Conservation (phyloP, 2,888 invertebrate genomes). For the Eutolmus rufibarbis region DNA sequence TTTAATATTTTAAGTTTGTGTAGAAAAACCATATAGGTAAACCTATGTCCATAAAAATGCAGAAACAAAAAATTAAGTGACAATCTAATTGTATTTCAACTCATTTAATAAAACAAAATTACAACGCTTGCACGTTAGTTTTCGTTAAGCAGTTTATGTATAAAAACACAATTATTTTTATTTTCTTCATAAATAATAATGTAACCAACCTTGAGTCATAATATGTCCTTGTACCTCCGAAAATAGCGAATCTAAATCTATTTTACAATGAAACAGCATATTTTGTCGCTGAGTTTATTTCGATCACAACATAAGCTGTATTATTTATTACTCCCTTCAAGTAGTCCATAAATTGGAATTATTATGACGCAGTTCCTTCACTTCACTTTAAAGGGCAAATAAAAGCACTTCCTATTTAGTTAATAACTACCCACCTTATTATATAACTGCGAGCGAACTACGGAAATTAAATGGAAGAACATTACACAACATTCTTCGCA, state of each 20-base stretch:
- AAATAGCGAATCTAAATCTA: not conserved
- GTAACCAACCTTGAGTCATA: not conserved
- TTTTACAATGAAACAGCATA: not conserved
- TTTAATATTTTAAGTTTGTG: too few species aligned
- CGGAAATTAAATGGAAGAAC: not conserved
- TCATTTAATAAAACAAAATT: too few species aligned
- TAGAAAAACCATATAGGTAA: too few species aligned
- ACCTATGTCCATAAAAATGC: too few species aligned
- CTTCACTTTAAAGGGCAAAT: not conserved
- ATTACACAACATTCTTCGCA: not conserved
- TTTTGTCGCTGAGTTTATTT: not conserved
- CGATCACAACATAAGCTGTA: not conserved
- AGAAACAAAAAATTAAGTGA: too few species aligned
- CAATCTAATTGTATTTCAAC: too few species aligned
- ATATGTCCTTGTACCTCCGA: not conserved
- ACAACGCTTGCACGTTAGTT: too few species aligned
- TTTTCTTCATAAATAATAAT: too few species aligned
- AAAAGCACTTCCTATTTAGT: not conserved
- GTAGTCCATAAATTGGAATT: not conserved
- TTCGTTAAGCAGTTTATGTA: too few species aligned
- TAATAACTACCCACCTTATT: not conserved
- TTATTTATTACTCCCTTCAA: not conserved
- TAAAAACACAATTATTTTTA: too few species aligned
- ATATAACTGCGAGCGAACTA: too few species aligned
- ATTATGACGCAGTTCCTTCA: not conserved